Percentiles rank a stretch among this genome's conserved stretches.
Conservation (phyloP, 1,140 invertebrate genomes). For the Ostrea denselamellosa region DNA sequence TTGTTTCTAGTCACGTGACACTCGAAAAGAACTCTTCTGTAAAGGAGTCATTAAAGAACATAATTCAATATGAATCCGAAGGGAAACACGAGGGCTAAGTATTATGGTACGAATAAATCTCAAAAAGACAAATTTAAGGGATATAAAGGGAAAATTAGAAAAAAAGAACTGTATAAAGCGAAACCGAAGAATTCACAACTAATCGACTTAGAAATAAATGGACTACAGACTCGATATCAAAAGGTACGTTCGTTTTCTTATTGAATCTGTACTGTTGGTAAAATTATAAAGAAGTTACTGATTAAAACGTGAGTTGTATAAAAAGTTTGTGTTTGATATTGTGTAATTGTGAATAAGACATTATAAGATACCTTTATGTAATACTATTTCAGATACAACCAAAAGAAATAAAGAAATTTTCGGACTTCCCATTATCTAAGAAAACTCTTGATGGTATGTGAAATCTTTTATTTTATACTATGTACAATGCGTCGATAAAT, state of each 20-base stretch:
- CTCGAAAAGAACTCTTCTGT: background rate
- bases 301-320: background rate
- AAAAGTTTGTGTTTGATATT: background rate
- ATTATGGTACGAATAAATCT: slow-evolving; percentile 45
- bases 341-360: background rate
- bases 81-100: slow-evolving; percentile 52
- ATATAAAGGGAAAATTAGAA: slow-evolving; percentile 52
- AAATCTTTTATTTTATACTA: background rate
- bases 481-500: too few species aligned
- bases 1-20: background rate
- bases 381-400: slow-evolving; percentile 77
- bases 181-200: slow-evolving; percentile 48
- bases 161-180: slow-evolving; percentile 53
- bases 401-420: slow-evolving; percentile 85
- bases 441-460: slow-evolving; percentile 84
- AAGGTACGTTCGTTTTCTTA: too few species aligned
- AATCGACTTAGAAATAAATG: slow-evolving; percentile 56
- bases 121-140: slow-evolving; percentile 60
- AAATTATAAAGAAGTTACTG: background rate
- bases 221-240: slow-evolving; percentile 42
- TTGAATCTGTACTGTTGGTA: too few species aligned
- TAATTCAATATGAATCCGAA: slow-evolving; percentile 37
- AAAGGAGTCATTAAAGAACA: background rate
- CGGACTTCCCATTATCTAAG: slow-evolving; percentile 89
- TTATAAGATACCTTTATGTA: too few species aligned